Conservation (phyloP, 2,888 invertebrate genomes). For the Mactromeris polynyma region DNA sequence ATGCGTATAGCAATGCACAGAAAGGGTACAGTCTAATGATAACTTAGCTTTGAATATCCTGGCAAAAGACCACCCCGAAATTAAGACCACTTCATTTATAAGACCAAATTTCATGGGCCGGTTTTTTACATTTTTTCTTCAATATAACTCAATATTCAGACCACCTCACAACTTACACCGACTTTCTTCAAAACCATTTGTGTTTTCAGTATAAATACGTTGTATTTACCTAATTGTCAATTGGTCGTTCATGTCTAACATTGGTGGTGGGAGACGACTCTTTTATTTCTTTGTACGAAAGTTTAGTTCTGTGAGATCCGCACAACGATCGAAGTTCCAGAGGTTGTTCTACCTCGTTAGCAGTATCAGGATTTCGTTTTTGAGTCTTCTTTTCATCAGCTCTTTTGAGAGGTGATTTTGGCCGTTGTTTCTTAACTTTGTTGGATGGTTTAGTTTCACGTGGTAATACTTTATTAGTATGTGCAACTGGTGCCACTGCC, state of each 20-base stretch:
- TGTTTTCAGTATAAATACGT: not conserved
- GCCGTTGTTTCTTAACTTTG: not conserved
- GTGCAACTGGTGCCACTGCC: not conserved
- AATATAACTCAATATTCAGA: too few species aligned
- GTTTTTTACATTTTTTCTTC: too few species aligned
- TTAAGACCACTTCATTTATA: too few species aligned
- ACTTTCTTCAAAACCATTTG: too few species aligned
- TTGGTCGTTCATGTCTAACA: too few species aligned
- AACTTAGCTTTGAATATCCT: too few species aligned
- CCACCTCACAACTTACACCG: too few species aligned
- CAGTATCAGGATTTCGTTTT: not conserved
- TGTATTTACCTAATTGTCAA: not conserved
- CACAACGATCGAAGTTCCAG: slow-evolving; percentile 59
- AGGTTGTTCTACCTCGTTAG: slow-evolving; percentile 18
- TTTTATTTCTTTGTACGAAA: slow-evolving; percentile 9
- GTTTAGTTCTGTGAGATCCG: slow-evolving; percentile 60
- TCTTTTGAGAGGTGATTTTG: not conserved
- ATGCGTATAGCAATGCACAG: too few species aligned
- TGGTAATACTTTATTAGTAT: not conserved
- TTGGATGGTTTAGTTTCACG: not conserved
- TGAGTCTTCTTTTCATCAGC: not conserved
- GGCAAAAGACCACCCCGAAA: too few species aligned
- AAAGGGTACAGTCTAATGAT: too few species aligned
- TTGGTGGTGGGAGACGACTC: too few species aligned
- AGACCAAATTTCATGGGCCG: too few species aligned